phyloP scores from a whole-genome alignment of 2,888 invertebrate genomes.

The Anaspis maculata region DNA sequence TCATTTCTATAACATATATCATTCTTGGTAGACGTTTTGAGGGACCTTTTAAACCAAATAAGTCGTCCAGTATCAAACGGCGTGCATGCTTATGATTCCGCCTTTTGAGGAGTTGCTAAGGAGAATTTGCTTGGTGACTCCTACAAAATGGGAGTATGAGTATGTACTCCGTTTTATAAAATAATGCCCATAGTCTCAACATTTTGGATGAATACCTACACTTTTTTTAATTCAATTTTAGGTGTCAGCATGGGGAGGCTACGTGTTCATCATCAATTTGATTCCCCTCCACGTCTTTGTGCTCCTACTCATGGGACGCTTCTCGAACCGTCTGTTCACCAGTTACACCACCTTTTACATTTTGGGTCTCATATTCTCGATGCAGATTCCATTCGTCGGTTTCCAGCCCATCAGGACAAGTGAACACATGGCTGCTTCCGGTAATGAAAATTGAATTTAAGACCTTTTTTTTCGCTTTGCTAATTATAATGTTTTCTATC shows the following conservation, averaged over 20 bases:
- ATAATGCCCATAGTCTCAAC: too few relatives aligned
- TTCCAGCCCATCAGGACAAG: constrained; percentile 98
- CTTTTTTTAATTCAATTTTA: constrained; percentile 43
- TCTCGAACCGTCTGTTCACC: constrained; percentile 83
- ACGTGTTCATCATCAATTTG: constrained; percentile 98
- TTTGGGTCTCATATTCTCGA: constrained; percentile 87
- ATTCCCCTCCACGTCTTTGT: constrained; percentile 97
- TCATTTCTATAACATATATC: too few relatives aligned
- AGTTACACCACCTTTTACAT: constrained; percentile 98
- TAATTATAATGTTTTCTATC: constrained; percentile 4
- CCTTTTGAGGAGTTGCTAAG: too few relatives aligned
- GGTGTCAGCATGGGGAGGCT: constrained; percentile 99
- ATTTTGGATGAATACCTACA: too few relatives aligned
- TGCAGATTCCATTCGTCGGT: constrained; percentile 95
- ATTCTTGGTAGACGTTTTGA: too few relatives aligned
- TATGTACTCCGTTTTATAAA: too few relatives aligned
- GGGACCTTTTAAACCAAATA: too few relatives aligned
- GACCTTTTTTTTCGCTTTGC: constrained; percentile 1
- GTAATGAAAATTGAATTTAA: constrained; percentile 40
- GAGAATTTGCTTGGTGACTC: too few relatives aligned
- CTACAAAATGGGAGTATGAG: too few relatives aligned
- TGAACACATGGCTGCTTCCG: constrained; percentile 98
- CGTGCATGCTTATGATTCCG: too few relatives aligned
- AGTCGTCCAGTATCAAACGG: too few relatives aligned
- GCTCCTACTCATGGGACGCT: constrained; percentile 89